A percentile compares a stretch with the other conserved stretches of the same genome.
phyloP scores from a whole-genome alignment of 2,113 vertebrate species.

The Aegotheles bennettii region DNA sequence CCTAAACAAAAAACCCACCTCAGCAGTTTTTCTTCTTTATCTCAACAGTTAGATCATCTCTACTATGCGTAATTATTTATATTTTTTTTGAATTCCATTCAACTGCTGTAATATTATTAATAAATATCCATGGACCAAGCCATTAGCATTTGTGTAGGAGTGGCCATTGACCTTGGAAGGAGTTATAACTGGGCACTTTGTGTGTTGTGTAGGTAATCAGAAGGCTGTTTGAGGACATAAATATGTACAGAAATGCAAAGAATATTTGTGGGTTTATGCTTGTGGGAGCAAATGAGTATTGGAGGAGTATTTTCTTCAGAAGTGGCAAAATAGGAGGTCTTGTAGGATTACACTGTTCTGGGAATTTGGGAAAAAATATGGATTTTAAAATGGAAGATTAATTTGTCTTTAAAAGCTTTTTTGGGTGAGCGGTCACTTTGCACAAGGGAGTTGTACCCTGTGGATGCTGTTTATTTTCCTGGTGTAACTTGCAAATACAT shows the following conservation, averaged over 20 bases:
- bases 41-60: neutral
- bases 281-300: neutral
- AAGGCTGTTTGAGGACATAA: neutral
- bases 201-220: neutral
- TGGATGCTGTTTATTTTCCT: accelerated
- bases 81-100: neutral
- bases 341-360: accelerated
- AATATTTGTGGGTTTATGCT: neutral
- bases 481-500: accelerated
- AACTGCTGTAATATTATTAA: neutral
- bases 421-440: neutral
- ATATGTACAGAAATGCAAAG: neutral
- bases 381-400: neutral
- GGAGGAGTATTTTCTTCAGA: neutral
- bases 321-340: neutral
- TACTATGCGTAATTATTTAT: neutral
- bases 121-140: neutral
- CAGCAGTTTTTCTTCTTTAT: neutral
- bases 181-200: neutral
- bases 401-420: neutral
- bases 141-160: neutral
- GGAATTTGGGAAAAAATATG: neutral
- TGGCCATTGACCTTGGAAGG: neutral
- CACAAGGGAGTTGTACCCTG: accelerated
- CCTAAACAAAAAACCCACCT: neutral